Percentiles rank a stretch among this genome's conserved stretches.
phyloP scores from a whole-genome alignment of 2,888 invertebrate species.

The Tigriopus californicus region DNA sequence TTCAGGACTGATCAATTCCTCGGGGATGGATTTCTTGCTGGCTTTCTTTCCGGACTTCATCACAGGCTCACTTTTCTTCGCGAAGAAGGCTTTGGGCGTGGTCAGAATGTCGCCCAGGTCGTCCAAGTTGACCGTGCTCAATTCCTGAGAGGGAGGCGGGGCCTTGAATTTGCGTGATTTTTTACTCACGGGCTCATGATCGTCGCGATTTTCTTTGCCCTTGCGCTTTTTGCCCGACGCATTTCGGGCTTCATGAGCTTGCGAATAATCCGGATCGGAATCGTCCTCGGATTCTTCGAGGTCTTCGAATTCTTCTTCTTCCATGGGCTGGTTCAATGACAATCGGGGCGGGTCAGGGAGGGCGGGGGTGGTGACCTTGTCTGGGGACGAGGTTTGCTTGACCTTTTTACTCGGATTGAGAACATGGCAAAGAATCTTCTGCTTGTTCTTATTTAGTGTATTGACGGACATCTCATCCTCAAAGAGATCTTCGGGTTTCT shows the following conservation, averaged over 20 bases:
- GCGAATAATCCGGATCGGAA: background rate
- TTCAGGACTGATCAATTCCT: too few relatives aligned
- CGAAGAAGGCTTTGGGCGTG: background rate
- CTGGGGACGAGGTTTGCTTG: background rate
- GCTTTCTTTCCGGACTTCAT: background rate
- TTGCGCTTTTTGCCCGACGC: too few relatives aligned
- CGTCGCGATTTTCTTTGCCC: background rate
- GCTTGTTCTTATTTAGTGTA: conserved; percentile 8
- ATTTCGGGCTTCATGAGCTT: background rate
- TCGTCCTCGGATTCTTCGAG: background rate
- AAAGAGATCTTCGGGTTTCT: background rate
- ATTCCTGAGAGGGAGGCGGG: background rate
- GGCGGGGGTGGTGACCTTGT: background rate
- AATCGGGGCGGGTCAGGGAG: background rate
- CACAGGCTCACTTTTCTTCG: conserved; percentile 9
- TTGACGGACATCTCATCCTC: conserved; percentile 14
- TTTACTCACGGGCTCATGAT: background rate
- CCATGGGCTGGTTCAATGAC: background rate
- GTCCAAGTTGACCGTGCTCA: conserved; percentile 6
- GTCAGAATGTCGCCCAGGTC: conserved; percentile 7
- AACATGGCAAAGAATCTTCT: conserved; percentile 4
- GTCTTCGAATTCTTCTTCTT: background rate
- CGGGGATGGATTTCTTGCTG: background rate
- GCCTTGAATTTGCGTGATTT: background rate
- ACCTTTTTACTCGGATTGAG: conserved; percentile 11